Conservation (phyloP, 2,797 vertebrate species). For the Platyrinchus mystaceus region DNA sequence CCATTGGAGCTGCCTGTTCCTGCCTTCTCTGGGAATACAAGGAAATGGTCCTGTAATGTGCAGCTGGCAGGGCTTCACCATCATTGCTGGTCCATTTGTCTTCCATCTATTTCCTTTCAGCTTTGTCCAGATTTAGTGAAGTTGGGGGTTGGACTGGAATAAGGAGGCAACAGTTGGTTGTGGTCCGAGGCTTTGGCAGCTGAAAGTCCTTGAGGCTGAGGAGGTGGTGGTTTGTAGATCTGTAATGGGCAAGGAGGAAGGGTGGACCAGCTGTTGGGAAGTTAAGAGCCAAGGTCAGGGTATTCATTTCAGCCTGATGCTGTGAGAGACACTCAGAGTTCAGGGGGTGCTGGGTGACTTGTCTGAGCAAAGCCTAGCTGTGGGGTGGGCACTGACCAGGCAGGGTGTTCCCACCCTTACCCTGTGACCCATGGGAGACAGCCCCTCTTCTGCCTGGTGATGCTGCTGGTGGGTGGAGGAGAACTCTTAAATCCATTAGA, state of each 20-base stretch:
- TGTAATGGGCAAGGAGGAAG: neutral
- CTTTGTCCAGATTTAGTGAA: neutral
- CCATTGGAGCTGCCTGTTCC: neutral
- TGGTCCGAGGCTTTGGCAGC: neutral
- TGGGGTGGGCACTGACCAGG: neutral
- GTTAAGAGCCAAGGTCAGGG: neutral
- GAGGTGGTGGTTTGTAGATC: neutral
- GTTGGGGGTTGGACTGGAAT: neutral
- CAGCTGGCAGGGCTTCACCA: neutral
- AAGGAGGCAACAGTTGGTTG: neutral
- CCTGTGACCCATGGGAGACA: fast-evolving
- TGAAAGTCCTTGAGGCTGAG: neutral
- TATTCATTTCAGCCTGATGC: neutral
- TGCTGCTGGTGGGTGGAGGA: neutral
- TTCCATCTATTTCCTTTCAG: slow-evolving; percentile 2
- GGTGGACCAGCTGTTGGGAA: neutral
- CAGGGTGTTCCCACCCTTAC: neutral
- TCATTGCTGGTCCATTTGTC: neutral
- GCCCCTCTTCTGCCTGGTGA: neutral
- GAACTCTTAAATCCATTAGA: neutral
- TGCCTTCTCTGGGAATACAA: neutral
- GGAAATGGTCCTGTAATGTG: neutral
- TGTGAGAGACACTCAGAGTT: neutral
- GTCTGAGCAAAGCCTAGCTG: neutral
- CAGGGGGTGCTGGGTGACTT: no score